Percentiles rank a stretch among this genome's conserved stretches.
Evolutionary conservation across 2,113 vertebrate species (phyloP).

Genomic region (Dendropsophus ebraccatus): DNA sequence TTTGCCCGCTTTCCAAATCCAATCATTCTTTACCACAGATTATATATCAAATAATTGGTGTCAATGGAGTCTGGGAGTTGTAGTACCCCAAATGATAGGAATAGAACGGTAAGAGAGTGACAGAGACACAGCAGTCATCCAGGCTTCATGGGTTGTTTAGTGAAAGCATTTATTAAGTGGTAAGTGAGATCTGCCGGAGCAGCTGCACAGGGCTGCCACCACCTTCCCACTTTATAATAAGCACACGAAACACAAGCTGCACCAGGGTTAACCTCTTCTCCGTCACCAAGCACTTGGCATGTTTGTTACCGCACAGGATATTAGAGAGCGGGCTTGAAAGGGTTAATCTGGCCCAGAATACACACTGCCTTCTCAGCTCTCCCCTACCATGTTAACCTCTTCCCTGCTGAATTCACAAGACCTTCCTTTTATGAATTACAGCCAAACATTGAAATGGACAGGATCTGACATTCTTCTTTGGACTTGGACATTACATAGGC

Average conservation of each 20-base stretch:
- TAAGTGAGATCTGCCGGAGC: conserved; percentile 40
- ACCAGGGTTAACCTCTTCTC: conserved; percentile 19
- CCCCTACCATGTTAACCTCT: background rate
- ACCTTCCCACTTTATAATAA: conserved; percentile 6
- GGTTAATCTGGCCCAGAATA: background rate
- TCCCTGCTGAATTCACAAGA: background rate
- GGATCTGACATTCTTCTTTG: background rate
- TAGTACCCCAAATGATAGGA: background rate
- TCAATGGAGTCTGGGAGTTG: background rate
- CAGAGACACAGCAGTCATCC: background rate
- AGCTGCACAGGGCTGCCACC: conserved; percentile 27
- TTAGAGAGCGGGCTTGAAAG: background rate
- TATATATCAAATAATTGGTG: background rate
- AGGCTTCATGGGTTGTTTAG: conserved; percentile 24
- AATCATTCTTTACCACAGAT: background rate
- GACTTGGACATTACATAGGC: background rate
- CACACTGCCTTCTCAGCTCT: background rate
- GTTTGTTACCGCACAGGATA: background rate
- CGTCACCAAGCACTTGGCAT: background rate
- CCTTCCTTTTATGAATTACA: background rate
- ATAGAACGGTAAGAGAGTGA: background rate
- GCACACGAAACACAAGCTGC: conserved; percentile 36
- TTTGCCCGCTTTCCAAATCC: background rate
- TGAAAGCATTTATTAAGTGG: conserved; percentile 52
- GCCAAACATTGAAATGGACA: conserved; percentile 5